Evolutionary conservation across 2,888 invertebrate genomes (phyloP).

Genomic region (Allophyes oxyacanthae): DNA sequence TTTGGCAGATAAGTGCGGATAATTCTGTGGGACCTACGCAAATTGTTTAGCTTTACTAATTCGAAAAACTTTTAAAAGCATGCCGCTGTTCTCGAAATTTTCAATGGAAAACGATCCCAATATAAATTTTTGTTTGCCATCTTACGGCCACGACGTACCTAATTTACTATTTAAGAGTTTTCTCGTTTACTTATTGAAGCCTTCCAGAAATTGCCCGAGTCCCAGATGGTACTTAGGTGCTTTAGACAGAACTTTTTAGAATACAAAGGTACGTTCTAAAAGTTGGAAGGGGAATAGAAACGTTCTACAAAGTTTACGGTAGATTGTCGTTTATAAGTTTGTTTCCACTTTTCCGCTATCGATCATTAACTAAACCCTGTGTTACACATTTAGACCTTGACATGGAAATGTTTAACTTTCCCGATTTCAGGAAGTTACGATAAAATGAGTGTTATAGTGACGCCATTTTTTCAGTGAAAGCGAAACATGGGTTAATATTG

Average conservation of each 20-base stretch:
- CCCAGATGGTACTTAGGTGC: conserved; percentile 25
- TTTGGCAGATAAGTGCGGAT: conserved; percentile 11
- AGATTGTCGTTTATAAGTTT: conserved; percentile 25
- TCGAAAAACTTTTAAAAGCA: conserved; percentile 69
- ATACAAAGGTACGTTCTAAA: conserved; percentile 31
- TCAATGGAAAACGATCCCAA: conserved; percentile 46
- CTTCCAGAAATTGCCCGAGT: conserved; percentile 11
- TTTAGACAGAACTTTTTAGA: conserved; percentile 41
- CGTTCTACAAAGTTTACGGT: conserved; percentile 15
- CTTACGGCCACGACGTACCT: conserved; percentile 29
- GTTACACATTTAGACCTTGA: conserved; percentile 42
- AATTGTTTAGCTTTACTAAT: conserved; percentile 62
- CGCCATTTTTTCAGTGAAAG: conserved; percentile 22
- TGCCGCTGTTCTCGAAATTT: conserved; percentile 61
- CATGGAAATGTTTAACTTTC: conserved; percentile 40
- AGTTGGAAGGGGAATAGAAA: conserved; percentile 29
- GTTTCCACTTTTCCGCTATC: conserved; percentile 34
- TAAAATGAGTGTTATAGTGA: conserved; percentile 24
- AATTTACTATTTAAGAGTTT: conserved; percentile 49
- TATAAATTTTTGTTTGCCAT: conserved; percentile 51
- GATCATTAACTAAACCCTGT: conserved; percentile 35
- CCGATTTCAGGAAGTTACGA: conserved; percentile 41
- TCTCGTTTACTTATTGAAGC: conserved; percentile 30
- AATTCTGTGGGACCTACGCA: too few species aligned
- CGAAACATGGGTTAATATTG: background rate